Evolutionary conservation across 2,797 vertebrate species (phyloP).

Genomic region (Alcedo atthis): DNA sequence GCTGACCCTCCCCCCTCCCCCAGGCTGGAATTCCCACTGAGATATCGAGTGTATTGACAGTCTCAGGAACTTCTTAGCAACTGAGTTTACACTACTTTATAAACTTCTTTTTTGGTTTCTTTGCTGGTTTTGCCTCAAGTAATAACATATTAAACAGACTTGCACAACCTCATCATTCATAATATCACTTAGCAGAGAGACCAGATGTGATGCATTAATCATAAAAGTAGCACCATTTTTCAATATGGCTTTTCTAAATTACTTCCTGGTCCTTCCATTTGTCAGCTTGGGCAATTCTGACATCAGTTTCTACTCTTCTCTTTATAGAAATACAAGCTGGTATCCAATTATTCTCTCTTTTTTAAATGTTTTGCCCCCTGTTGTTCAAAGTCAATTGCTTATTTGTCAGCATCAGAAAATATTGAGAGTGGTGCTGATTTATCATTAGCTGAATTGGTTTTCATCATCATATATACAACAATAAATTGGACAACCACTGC

Average conservation of each 20-base stretch:
- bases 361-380: not conserved
- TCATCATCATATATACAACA: not conserved
- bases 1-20: slow-evolving; percentile 25
- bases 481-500: not conserved
- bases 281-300: not conserved
- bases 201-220: not conserved
- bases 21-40: not conserved
- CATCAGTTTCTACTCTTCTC: not conserved
- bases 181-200: not conserved
- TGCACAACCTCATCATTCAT: not conserved
- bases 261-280: not conserved
- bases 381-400: not conserved
- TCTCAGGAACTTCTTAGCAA: not conserved
- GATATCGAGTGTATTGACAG: not conserved
- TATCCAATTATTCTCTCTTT: not conserved
- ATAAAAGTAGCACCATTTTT: not conserved
- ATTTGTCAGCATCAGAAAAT: not conserved
- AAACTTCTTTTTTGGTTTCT: not conserved
- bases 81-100: not conserved
- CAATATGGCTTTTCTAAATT: slow-evolving; percentile 7
- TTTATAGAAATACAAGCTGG: not conserved
- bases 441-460: not conserved
- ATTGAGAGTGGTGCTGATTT: not conserved
- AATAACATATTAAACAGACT: not conserved
- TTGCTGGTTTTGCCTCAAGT: not conserved